phyloP scores from a whole-genome alignment of 2,797 vertebrate genomes.

The Manis crassicaudata region DNA sequence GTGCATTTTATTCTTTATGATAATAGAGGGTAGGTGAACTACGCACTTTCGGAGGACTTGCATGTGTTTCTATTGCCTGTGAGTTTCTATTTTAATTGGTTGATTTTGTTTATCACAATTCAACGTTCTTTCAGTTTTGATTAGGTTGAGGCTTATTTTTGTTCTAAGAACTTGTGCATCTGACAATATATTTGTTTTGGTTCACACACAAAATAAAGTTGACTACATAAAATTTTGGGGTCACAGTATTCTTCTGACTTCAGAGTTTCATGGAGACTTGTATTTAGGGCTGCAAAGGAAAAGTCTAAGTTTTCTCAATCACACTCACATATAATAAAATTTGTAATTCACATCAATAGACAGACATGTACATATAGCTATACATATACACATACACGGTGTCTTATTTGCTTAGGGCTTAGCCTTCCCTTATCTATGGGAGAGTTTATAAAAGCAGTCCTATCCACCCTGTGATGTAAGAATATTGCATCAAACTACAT shows the following conservation, averaged over 20 bases:
- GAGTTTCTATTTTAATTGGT: background rate
- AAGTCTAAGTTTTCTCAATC: background rate
- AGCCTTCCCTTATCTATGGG: background rate
- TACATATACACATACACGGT: fast-evolving
- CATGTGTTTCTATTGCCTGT: background rate
- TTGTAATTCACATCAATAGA: background rate
- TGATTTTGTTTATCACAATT: background rate
- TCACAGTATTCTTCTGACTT: background rate
- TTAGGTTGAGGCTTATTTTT: background rate
- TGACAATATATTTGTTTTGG: background rate
- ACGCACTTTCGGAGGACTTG: background rate
- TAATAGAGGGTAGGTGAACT: background rate
- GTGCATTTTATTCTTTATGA: background rate
- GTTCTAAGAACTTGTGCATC: background rate
- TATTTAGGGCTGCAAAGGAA: background rate
- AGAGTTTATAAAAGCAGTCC: background rate
- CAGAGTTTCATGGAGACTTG: background rate
- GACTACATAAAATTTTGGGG: background rate
- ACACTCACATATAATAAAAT: background rate
- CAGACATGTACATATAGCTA: background rate
- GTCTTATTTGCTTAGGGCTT: background rate
- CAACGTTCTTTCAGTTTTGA: background rate
- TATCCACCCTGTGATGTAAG: fast-evolving
- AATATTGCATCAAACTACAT: background rate
- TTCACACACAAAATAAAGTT: background rate